Percentiles rank a stretch among this genome's conserved stretches.
phyloP scores from a whole-genome alignment of 2,113 vertebrate species.

The Galemys pyrenaicus region DNA sequence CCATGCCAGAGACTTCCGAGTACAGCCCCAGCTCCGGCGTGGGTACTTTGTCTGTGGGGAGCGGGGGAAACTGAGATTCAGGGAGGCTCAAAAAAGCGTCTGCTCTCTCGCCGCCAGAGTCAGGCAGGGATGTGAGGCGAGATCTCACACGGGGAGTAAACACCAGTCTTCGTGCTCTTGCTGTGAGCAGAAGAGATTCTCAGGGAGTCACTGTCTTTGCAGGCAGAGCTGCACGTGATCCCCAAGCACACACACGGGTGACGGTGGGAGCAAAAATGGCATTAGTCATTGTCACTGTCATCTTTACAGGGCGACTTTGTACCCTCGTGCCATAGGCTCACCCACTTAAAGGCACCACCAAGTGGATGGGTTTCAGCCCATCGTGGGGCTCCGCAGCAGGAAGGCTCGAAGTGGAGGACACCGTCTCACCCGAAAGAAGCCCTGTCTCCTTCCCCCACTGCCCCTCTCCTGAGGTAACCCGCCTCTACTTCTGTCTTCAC shows the following conservation, averaged over 20 bases:
- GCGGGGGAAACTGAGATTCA: not conserved
- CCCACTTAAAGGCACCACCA: not conserved
- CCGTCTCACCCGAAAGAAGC: not conserved
- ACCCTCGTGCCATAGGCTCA: not conserved
- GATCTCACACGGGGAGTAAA: too few species aligned
- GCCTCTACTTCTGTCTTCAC: not conserved
- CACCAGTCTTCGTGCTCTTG: too few species aligned
- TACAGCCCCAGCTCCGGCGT: not conserved
- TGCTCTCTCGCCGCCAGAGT: not conserved
- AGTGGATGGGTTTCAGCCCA: not conserved
- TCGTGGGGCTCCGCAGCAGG: not conserved
- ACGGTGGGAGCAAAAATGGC: too few species aligned
- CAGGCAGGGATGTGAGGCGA: rapidly evolving
- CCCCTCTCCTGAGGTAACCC: not conserved
- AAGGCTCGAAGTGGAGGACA: not conserved
- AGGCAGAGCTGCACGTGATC: not conserved
- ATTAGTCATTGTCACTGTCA: too few species aligned
- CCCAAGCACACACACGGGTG: not conserved
- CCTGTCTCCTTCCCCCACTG: too few species aligned
- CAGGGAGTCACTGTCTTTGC: not conserved
- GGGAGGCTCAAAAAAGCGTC: not conserved
- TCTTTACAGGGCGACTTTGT: too few species aligned
- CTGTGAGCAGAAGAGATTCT: too few species aligned
- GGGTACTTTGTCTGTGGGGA: not conserved
- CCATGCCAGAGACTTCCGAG: not conserved